Evolutionary conservation across 1,140 invertebrate genomes (phyloP), one percentile per base, ranked within the genome.

Genomic region (Hyphantria cunea): DNA sequence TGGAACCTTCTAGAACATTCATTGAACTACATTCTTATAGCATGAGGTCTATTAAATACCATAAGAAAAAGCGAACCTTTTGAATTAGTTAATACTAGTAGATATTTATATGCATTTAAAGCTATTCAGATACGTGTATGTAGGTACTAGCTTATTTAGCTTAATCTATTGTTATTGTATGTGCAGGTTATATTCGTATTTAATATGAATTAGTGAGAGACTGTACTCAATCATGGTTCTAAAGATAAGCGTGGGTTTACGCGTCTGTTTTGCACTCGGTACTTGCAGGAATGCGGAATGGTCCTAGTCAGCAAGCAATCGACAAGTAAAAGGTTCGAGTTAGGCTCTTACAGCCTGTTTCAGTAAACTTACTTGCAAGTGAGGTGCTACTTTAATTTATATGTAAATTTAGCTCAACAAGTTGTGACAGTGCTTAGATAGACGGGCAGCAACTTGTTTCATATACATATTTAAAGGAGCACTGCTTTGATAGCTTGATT

Each of bases 271-370:
- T 31, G 17, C 42, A 39, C 42, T 31, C 7, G 51, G 13, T 17
- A 48, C 56, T 55, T 50, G 14, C 47, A 63, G 54, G 72, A 76
- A 78, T 78, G 72, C 72, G 72, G 77, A 72, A 72, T 68, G 45
- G 66, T 68, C 17, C 17, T 25, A 25, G 17, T 25, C 17, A 25
- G 64, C 67, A 34, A 44, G 68, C 68, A 75, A 73, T 77, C 68
- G 61, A 64, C 55, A 53, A 56, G 67, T 74, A 70, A 75, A 75
- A 75, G 70, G 72, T 63, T 60, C 58, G 56, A 68, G 64, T 72
- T 52, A 64, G 49, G 48, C 32, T 32, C 14, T 11, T 37, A 37
- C 10, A 25, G 31, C 44, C 41, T 39, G 62, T 70, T 49, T 37
- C 37, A 49, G 17, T 45, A 37, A 61, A 48, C 63, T 42, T 55